Evolutionary conservation across 2,113 vertebrate genomes (phyloP).

Genomic region (Petromus typicus): DNA sequence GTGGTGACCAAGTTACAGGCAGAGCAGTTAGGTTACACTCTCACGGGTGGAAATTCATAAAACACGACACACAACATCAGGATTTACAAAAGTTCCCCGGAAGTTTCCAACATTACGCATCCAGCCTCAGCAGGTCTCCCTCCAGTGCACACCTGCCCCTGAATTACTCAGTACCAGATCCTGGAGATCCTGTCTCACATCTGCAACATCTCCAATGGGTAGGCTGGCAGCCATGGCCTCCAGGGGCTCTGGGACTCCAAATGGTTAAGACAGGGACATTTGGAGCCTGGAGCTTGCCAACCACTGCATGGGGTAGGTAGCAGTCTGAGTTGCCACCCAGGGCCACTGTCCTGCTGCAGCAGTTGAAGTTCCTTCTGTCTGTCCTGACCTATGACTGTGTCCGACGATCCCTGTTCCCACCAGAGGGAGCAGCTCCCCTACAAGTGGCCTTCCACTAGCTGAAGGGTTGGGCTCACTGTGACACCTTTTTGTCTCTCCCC

Average conservation of each 20-base stretch:
- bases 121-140: neutral
- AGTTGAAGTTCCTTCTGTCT: neutral
- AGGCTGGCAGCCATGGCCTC: neutral
- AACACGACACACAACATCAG: neutral
- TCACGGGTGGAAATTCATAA: neutral
- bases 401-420: neutral
- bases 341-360: neutral
- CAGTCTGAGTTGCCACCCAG: neutral
- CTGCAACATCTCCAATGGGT: neutral
- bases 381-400: neutral
- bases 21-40: neutral
- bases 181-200: neutral
- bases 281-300: neutral
- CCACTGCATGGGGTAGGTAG: neutral
- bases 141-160: neutral
- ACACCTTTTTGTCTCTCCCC: slow-evolving; percentile 66
- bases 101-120: neutral
- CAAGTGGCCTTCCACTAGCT: neutral
- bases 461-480: slow-evolving; percentile 2
- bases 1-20: neutral
- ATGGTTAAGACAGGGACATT: neutral
- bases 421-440: slow-evolving; percentile 15
- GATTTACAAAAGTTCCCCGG: neutral
- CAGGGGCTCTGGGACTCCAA: neutral
- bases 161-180: neutral